A percentile compares a stretch with the other conserved stretches of the same genome.
These are phyloP conservation scores for Clarias pachynema DNA, from an alignment of 2,797 vertebrate species.

Conservation along the genomic window DNA sequence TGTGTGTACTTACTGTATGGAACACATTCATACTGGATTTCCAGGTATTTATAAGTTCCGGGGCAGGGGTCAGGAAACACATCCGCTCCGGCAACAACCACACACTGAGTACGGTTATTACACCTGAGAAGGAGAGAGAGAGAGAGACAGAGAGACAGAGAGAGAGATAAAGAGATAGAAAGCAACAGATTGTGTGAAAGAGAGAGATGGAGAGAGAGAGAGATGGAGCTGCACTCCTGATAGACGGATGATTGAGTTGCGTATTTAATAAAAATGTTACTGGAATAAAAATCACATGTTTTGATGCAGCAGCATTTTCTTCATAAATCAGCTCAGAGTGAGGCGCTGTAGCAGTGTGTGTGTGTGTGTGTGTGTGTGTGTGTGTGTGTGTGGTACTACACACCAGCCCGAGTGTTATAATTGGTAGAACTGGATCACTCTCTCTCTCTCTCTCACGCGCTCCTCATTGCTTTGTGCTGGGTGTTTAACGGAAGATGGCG, in stretches of 20 bases:
- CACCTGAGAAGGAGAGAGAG: conserved; percentile 66
- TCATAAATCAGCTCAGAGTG: neutral
- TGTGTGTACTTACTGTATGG: conserved; percentile 87
- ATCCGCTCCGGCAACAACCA: conserved; percentile 88
- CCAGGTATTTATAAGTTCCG: conserved; percentile 82
- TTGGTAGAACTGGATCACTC: neutral
- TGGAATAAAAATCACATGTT: neutral
- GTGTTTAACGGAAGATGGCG: conserved; percentile 18
- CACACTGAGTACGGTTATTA: conserved; percentile 92
- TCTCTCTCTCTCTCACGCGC: neutral
- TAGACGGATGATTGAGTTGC: neutral
- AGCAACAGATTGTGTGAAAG: no score
- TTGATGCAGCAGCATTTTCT: neutral
- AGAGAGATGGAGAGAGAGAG: neutral
- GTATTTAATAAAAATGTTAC: neutral
- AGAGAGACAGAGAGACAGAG: neutral
- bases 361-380: neutral
- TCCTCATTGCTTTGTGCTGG: conserved; percentile 7
- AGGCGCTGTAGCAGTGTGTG: neutral
- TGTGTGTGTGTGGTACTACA: neutral
- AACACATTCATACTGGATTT: conserved; percentile 90
- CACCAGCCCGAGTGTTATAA: neutral
- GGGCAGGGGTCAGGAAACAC: conserved; percentile 84
- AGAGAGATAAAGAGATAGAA: neutral
- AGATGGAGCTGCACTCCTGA: no score